These are phyloP conservation scores for Hyposoter dolosus DNA, from an alignment of 2,888 invertebrate genomes.

Conservation along the genomic window DNA sequence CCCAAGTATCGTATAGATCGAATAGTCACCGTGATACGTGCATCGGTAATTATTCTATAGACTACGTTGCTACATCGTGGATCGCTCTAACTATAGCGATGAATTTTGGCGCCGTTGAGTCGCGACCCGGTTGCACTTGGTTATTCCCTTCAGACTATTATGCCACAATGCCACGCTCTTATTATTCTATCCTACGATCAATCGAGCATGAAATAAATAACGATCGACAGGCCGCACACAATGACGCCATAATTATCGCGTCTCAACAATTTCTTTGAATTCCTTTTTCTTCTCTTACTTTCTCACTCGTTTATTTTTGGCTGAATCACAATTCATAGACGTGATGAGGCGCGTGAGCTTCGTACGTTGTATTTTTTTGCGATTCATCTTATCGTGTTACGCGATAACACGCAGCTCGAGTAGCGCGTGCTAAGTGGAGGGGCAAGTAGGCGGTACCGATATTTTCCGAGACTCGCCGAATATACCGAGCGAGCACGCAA, in stretches of 20 bases:
- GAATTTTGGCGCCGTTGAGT: conserved; percentile 59
- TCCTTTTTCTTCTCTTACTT: not conserved
- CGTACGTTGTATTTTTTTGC: not conserved
- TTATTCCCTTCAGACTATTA: conserved; percentile 1
- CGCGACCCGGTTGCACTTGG: conserved; percentile 32
- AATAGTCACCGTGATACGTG: not conserved
- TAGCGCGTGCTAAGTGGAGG: not conserved
- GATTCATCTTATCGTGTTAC: not conserved
- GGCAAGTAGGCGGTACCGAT: not conserved
- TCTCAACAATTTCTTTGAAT: not conserved
- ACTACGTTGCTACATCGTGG: not conserved
- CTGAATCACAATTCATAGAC: not conserved
- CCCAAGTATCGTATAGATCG: not conserved
- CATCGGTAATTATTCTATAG: conserved; percentile 15
- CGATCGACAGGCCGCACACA: conserved; percentile 5
- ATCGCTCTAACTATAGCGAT: not conserved
- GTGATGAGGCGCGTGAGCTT: not conserved
- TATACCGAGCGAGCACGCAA: not conserved
- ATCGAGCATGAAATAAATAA: conserved; percentile 50
- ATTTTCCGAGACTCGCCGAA: not conserved
- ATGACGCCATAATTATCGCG: conserved; percentile 3
- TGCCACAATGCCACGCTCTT: conserved; percentile 6
- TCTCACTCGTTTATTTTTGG: not conserved
- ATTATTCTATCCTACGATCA: conserved; percentile 47
- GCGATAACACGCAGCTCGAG: not conserved